Percentiles rank a stretch among this genome's conserved stretches.
phyloP scores from a whole-genome alignment of 2,797 vertebrate genomes.

The Sebastolobus altivelis region DNA sequence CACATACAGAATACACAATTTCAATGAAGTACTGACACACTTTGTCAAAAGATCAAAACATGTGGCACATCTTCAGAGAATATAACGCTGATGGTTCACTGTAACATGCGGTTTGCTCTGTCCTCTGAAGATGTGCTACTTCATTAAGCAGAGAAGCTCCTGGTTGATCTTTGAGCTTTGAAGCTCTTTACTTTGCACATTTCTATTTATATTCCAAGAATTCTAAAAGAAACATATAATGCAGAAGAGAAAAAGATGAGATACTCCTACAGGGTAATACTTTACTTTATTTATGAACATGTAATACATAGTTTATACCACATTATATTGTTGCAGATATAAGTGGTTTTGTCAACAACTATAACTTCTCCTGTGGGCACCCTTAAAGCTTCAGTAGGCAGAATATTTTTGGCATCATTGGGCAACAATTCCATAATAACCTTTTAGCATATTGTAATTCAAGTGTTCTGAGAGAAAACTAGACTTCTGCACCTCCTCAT shows the following conservation, averaged over 20 bases:
- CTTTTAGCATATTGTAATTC: too few relatives aligned
- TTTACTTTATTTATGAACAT: not conserved
- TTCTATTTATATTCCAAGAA: conserved; percentile 15
- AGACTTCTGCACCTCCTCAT: too few relatives aligned
- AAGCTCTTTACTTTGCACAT: conserved; percentile 26
- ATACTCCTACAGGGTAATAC: not conserved
- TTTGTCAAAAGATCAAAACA: conserved; percentile 57
- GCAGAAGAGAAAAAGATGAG: not conserved
- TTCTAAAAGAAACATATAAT: not conserved
- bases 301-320: not conserved
- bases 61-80: conserved; percentile 46
- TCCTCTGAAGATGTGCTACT: conserved; percentile 49
- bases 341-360: not conserved
- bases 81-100: conserved; percentile 19
- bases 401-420: too few relatives aligned
- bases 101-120: conserved; percentile 27
- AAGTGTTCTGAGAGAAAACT: too few relatives aligned
- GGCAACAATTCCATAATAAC: too few relatives aligned
- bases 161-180: conserved; percentile 30
- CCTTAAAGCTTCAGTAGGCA: too few relatives aligned
- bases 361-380: not conserved
- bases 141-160: conserved; percentile 35
- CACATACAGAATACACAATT: conserved; percentile 12
- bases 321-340: not conserved
- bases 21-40: conserved; percentile 53